A percentile compares a stretch with the other conserved stretches of the same genome.
phyloP scores from a whole-genome alignment of 2,113 vertebrate species.

The Heterotilapia buettikoferi region DNA sequence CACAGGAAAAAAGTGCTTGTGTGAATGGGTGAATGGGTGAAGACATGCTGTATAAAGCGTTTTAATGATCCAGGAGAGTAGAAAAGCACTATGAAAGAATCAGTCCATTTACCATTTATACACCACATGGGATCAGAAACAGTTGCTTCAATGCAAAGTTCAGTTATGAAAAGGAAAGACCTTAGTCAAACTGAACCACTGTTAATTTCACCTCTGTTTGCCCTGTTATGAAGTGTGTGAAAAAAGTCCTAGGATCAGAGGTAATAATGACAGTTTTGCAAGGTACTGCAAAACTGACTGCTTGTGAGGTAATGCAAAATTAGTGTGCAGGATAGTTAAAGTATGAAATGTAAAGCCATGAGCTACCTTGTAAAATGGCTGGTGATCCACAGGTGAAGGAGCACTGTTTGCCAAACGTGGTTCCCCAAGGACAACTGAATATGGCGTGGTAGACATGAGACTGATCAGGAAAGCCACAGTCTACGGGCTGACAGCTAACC shows the following conservation, averaged over 20 bases:
- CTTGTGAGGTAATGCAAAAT: not conserved
- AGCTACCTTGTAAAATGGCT: conserved; percentile 88
- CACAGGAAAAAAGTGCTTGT: not conserved
- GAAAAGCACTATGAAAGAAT: not conserved
- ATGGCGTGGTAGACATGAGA: conserved; percentile 82
- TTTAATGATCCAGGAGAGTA: not conserved
- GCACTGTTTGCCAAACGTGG: conserved; percentile 81
- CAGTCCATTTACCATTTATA: not conserved
- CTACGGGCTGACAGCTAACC: conserved; percentile 79
- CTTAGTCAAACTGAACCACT: not conserved
- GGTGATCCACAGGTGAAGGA: conserved; percentile 88
- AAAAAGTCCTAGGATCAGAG: not conserved
- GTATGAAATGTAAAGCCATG: not conserved
- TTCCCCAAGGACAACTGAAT: conserved; percentile 85
- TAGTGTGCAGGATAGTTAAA: not conserved
- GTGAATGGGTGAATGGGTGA: not conserved
- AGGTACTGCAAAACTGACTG: not conserved
- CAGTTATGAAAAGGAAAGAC: not conserved
- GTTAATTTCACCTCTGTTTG: not conserved
- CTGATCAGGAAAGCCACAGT: conserved; percentile 81
- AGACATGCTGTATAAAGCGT: not conserved
- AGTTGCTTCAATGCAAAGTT: not conserved
- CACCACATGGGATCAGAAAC: not conserved
- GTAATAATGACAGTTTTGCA: not conserved
- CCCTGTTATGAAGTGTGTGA: not conserved